A percentile compares a stretch with the other conserved stretches of the same genome.
These are phyloP conservation scores for Oxyura jamaicensis DNA, from an alignment of 2,113 vertebrate genomes.

Conservation along the genomic window DNA sequence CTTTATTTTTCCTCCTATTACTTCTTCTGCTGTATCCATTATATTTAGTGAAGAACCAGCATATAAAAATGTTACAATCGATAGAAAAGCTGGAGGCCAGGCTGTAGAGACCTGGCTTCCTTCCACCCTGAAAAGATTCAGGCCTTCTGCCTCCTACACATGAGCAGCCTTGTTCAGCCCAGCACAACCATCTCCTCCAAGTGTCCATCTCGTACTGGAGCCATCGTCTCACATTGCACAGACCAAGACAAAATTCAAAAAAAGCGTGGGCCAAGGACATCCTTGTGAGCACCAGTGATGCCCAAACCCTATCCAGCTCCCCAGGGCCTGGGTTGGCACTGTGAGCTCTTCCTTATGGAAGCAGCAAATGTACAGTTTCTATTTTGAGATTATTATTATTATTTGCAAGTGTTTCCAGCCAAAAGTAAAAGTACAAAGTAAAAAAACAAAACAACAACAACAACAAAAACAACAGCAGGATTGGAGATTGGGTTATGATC, in stretches of 20 bases:
- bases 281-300: accelerated
- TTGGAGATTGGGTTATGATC: background rate
- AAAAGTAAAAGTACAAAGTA: background rate
- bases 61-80: background rate
- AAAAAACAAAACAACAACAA: too few species aligned
- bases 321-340: accelerated
- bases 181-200: background rate
- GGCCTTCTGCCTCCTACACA: background rate
- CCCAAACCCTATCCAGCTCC: background rate
- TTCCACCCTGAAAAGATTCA: background rate
- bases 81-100: background rate
- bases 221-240: background rate
- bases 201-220: background rate
- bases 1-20: conserved; percentile 15
- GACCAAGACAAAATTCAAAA: background rate
- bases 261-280: accelerated
- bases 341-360: background rate
- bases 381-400: background rate
- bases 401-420: background rate
- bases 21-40: background rate
- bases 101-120: background rate
- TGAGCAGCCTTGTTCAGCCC: background rate
- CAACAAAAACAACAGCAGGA: background rate
- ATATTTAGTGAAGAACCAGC: background rate
- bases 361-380: background rate